Evolutionary conservation across 2,888 invertebrate species (phyloP).

Genomic region (Mylabris sibirica): DNA sequence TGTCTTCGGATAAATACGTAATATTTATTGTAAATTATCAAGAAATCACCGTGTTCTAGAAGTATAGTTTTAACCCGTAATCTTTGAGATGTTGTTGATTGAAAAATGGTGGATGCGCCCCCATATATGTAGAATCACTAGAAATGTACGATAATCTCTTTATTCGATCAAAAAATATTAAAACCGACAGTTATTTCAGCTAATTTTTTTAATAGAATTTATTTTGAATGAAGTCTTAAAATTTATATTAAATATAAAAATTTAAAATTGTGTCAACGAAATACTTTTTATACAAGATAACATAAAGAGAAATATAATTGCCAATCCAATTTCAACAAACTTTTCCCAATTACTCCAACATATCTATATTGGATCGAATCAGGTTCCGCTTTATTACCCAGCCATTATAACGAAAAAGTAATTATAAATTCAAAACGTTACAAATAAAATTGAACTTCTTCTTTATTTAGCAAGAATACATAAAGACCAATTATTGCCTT

Average conservation of each 20-base stretch:
- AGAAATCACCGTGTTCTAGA: too few relatives aligned
- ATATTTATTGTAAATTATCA: too few relatives aligned
- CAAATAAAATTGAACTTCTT: slow-evolving; percentile 21
- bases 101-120: not conserved
- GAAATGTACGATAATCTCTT: not conserved
- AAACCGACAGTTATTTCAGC: not conserved
- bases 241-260: not conserved
- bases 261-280: not conserved
- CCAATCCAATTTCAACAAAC: not conserved
- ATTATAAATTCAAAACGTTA: slow-evolving; percentile 27
- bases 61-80: not conserved
- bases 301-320: not conserved
- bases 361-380: not conserved
- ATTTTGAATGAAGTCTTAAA: not conserved
- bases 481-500: slow-evolving; percentile 32
- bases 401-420: slow-evolving; percentile 12
- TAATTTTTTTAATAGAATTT: not conserved
- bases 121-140: not conserved
- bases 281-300: not conserved
- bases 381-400: not conserved
- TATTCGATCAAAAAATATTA: not conserved
- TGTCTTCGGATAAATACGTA: not conserved
- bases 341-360: not conserved
- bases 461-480: slow-evolving; percentile 7
- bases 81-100: not conserved